phyloP scores from a whole-genome alignment of 2,113 vertebrate species.

The Sylvia atricapilla region DNA sequence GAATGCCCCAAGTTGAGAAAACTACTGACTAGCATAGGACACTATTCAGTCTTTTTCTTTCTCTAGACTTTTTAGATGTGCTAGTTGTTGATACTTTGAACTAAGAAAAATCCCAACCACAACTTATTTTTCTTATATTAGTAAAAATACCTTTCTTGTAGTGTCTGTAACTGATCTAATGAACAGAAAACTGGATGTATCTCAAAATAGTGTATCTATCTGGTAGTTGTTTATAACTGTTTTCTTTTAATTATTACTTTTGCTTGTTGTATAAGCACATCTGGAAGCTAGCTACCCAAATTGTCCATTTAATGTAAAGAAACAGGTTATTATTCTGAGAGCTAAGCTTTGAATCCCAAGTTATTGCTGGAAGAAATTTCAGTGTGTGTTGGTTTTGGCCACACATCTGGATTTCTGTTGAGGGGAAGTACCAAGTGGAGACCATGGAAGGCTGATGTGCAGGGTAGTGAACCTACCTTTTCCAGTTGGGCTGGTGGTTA shows the following conservation, averaged over 20 bases:
- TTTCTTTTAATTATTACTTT: not conserved
- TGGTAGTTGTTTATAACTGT: not conserved
- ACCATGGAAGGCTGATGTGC: not conserved
- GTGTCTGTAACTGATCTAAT: not conserved
- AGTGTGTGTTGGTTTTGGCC: not conserved
- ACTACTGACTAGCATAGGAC: not conserved
- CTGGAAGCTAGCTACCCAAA: not conserved
- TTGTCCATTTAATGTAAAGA: not conserved
- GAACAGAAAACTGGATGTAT: not conserved
- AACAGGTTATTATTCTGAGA: not conserved
- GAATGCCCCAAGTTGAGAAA: not conserved
- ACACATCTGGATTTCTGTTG: not conserved
- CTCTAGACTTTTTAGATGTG: not conserved
- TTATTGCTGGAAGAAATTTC: not conserved
- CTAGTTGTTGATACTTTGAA: not conserved
- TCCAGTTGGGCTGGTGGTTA: not conserved
- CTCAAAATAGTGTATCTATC: not conserved
- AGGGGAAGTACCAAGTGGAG: not conserved
- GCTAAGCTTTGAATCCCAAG: not conserved
- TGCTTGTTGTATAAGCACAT: not conserved
- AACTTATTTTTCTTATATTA: not conserved
- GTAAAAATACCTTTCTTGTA: not conserved
- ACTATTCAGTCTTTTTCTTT: not conserved
- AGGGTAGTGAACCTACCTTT: not conserved
- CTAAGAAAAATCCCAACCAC: not conserved